phyloP scores from a whole-genome alignment of 2,888 invertebrate genomes.

The Branchellion lobata region DNA sequence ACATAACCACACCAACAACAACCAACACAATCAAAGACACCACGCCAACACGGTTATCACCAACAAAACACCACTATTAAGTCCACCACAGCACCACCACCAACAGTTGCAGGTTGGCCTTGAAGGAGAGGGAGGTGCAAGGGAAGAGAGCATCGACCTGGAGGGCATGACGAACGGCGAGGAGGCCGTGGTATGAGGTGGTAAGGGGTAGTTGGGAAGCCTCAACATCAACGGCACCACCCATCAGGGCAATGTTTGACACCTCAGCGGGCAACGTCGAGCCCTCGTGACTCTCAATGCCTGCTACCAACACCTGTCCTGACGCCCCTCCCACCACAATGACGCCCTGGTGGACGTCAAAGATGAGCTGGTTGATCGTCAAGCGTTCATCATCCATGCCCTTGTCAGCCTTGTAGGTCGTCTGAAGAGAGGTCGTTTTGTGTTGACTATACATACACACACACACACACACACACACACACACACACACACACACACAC shows the following conservation, averaged over 20 bases:
- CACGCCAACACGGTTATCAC: no score
- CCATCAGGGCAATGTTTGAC: slow-evolving; percentile 80
- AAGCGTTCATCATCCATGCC: slow-evolving; percentile 84
- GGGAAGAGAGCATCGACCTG: slow-evolving; percentile 92
- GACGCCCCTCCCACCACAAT: slow-evolving; percentile 90
- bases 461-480: no score
- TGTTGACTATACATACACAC: no score
- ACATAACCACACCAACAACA: no score
- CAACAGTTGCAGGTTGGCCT: slow-evolving; percentile 83
- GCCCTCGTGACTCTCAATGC: slow-evolving; percentile 58
- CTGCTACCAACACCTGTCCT: slow-evolving; percentile 79
- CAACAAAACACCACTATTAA: no score
- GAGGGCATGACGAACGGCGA: slow-evolving; percentile 76
- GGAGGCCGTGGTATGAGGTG: slow-evolving; percentile 72
- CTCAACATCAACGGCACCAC: slow-evolving; percentile 84
- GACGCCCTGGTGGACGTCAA: slow-evolving; percentile 83
- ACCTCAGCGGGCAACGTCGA: slow-evolving; percentile 55
- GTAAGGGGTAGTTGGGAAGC: background rate
- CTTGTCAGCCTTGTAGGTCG: slow-evolving; percentile 1
- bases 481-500: background rate
- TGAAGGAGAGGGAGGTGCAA: slow-evolving; percentile 82
- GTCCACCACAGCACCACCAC: no score
- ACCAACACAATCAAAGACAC: no score
- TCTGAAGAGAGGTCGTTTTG: no score
- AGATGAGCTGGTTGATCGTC: slow-evolving; percentile 77